Percentiles rank a stretch among this genome's conserved stretches.
These are phyloP conservation scores for Hestina assimilis DNA, from an alignment of 1,140 invertebrate genomes.

Conservation along the genomic window DNA sequence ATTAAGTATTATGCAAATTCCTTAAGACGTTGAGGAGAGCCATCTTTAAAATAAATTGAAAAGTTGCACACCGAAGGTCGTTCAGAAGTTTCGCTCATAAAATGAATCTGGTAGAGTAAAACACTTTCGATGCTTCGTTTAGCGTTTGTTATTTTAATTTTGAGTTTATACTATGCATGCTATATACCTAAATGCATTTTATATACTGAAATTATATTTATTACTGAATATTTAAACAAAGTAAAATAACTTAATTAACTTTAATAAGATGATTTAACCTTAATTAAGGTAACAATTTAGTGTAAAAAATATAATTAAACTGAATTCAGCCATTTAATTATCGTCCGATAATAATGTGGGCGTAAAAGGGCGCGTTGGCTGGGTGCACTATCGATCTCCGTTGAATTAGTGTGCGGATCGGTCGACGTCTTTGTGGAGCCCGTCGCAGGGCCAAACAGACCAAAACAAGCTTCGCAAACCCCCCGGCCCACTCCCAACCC, in stretches of 20 bases:
- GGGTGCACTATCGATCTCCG: constrained; percentile 75
- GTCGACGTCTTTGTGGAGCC: constrained; percentile 72
- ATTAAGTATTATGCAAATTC: constrained; percentile 64
- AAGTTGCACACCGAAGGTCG: constrained; percentile 71
- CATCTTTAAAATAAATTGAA: constrained; percentile 62
- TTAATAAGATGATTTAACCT: background rate
- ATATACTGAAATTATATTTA: too few relatives aligned
- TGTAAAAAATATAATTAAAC: background rate
- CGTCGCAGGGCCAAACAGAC: constrained; percentile 71
- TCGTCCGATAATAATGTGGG: constrained; percentile 51
- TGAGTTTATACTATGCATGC: constrained; percentile 4
- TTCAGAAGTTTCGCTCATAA: constrained; percentile 66
- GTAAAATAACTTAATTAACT: too few relatives aligned
- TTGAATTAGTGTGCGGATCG: constrained; percentile 77
- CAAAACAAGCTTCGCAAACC: constrained; percentile 68
- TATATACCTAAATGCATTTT: too few relatives aligned
- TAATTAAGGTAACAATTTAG: background rate
- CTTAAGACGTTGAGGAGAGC: constrained; percentile 50
- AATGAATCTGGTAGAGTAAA: constrained; percentile 64
- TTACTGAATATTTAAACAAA: too few relatives aligned
- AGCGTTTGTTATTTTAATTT: constrained; percentile 29
- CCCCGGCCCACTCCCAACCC: constrained; percentile 32
- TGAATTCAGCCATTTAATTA: constrained; percentile 60
- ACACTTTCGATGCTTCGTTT: constrained; percentile 66
- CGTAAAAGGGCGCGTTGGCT: constrained; percentile 64